Base-by-base conservation (phyloP, 2,113 vertebrate species). In the Daubentonia madagascariensis region DNA sequence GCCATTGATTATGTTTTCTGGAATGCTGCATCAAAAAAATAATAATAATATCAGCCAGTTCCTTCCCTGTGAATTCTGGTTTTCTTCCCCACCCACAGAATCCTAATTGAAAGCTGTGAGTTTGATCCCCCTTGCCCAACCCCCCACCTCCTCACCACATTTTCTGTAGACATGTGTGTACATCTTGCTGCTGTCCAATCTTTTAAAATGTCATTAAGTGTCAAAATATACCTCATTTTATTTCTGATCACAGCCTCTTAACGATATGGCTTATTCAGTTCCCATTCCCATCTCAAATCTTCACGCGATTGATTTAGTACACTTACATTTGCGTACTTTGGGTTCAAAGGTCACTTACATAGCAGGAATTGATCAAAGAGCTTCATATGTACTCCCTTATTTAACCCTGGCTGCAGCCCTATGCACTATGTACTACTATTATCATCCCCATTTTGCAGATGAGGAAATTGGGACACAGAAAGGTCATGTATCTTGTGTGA, bases 1-100 rank as follows among this genome's bases (percentile, higher is more conserved):
- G 98, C 98, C 98, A 98, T 76, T 98, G 94, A 98, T 98, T 97
- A 97, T 97, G 85, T 98, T 98, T 98, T 98, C 96, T 98, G 97
- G 97, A 98, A 98, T 97, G 93, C 59, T 98, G 79, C 94, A 98
- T 97, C 63, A 92, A 98, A 98, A 98, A 98, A 97, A 98, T 95
- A 98, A 98, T 97, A 98, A 98, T 98, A 98, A 98, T 96, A 97
- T 93, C 91, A 98, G 90, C 85, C 84, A 61, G 43, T 95, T 98
- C 68, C 78, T 98, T 98, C 91, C 61, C 88, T 80, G 37, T 45
- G 4, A 98, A 94, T 54, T 81, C 10, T 48, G 43, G 9, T 92
- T 91, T 98, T 97, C 96, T 52, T 93, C 88, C 28, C 75, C 43
- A 63, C n/a, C 68, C 67, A 94, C 81, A 88, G 65, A 79, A 94